Conservation (phyloP, 2,888 invertebrate genomes). For the Heteromurus nitidus region DNA sequence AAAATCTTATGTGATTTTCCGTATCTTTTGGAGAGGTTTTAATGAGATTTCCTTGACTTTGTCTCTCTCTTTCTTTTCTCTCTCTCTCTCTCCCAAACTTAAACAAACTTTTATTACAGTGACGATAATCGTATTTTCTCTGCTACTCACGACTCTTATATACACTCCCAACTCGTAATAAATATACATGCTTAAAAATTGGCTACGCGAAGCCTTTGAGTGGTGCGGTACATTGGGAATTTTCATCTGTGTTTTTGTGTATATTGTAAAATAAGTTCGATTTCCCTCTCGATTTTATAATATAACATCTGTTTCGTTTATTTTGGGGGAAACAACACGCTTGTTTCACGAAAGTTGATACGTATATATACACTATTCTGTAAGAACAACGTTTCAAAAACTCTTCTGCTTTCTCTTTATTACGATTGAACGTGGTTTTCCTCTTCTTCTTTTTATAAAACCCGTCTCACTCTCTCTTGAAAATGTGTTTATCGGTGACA, state of each 20-base stretch:
- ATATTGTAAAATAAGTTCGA: not conserved
- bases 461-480: conserved; percentile 27
- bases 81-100: conserved; percentile 51
- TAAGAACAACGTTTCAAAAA: no score
- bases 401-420: no score
- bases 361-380: no score
- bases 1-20: conserved; percentile 38
- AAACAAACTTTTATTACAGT: conserved; percentile 73
- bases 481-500: conserved; percentile 43
- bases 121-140: conserved; percentile 73
- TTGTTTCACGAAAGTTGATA: no score
- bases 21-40: conserved; percentile 65
- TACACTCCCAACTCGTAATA: not conserved
- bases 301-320: conserved; percentile 8
- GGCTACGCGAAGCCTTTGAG: not conserved
- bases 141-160: conserved; percentile 43
- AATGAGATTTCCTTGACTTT: conserved; percentile 72
- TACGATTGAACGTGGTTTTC: no score
- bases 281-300: conserved; percentile 24
- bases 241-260: no score
- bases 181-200: conserved; percentile 20
- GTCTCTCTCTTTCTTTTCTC: conserved; percentile 60
- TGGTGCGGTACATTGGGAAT: no score
- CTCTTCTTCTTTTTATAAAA: conserved; percentile 21
- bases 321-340: conserved; percentile 7